Percentiles rank a stretch among this genome's conserved stretches.
Conservation (phyloP, 2,888 invertebrate genomes). For the Enchytraeus crypticus region DNA sequence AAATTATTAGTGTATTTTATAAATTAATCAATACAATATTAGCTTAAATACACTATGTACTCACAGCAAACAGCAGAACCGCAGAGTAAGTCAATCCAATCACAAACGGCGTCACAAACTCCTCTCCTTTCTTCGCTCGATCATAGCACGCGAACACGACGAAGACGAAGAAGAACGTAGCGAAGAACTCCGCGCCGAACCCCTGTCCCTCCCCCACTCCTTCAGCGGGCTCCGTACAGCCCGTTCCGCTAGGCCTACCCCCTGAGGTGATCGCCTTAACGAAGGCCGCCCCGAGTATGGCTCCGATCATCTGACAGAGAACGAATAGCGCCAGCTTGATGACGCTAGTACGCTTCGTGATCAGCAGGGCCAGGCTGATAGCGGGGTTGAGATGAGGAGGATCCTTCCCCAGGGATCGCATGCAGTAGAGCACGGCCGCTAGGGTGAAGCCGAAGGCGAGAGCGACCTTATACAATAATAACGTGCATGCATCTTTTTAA, state of each 20-base stretch:
- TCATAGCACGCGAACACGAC: slow-evolving; percentile 18
- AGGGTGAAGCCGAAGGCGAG: slow-evolving; percentile 44
- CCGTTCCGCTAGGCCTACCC: slow-evolving; percentile 2
- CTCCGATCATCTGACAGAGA: slow-evolving; percentile 16
- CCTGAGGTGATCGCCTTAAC: slow-evolving; percentile 4
- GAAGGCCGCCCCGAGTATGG: slow-evolving; percentile 29
- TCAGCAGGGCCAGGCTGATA: slow-evolving; percentile 32
- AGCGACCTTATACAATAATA: slow-evolving; percentile 29
- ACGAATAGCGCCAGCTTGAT: slow-evolving; percentile 9
- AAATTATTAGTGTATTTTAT: no score
- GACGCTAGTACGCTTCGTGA: slow-evolving; percentile 13
- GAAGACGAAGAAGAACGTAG: slow-evolving; percentile 24
- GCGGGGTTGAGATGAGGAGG: slow-evolving; percentile 49
- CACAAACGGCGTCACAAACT: slow-evolving; percentile 5
- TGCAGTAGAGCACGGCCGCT: slow-evolving; percentile 43
- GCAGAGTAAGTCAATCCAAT: slow-evolving; percentile 12
- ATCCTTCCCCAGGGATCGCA: slow-evolving; percentile 35
- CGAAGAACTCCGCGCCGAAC: slow-evolving; percentile 25
- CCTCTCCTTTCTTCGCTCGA: slow-evolving; percentile 9
- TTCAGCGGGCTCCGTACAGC: slow-evolving; percentile 15
- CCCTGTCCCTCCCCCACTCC: slow-evolving; percentile 18
- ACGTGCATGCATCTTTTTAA: no score
- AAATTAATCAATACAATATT: no score
- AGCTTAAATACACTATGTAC: background rate
- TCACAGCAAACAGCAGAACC: slow-evolving; percentile 15